Base-by-base conservation (phyloP, 2,888 invertebrate genomes). In the Argyresthia goedartella region DNA sequence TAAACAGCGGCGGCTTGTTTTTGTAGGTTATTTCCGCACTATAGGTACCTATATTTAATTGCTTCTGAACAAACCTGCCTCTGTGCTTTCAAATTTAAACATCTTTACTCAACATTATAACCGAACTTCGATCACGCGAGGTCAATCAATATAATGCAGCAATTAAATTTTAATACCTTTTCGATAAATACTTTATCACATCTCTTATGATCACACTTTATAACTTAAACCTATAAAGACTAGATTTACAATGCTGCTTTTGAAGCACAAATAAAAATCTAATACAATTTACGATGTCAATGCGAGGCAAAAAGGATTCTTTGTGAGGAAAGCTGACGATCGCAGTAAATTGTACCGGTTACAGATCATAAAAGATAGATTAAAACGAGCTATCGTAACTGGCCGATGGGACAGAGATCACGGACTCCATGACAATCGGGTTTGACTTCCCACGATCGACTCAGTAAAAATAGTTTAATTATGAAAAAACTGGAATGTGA, bases 381-480 rank as follows among this genome's bases (percentile, higher is more conserved):
- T 67, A 64, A 65, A 55, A 68, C 49, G 66, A 60, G 57, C 10
- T 16, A 14, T 45, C 48, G 48, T 43, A 48, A 48, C 48, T 48
- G 45, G 42, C 43, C 41, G 41, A 39, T 46, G 53, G 42, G 36
- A 25, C 41, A 8, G 35, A 16, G 50, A 50, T 50, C 46, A 48
- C 36, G 36, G 44, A 14, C 16, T 47, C 35, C n/a, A 49, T 63
- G 65, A 66, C 61, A 63, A 72, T 73, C 76, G 62, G 62, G 76
- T 74, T 76, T 64, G 66, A 64, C 60, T 82, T 85, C 84, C 77
- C 84, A 85, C 84, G 81, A 72, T 71, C 70, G 66, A 62, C 60
- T 41, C 11, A 45, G 15, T 35, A 51, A 51, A 64, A 65, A 73
- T 72, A 68, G 72, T 67, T 63, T 67, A 62, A 71, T 69, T 65